Evolutionary conservation across 2,797 vertebrate genomes (phyloP), one percentile per base, ranked within the genome.

Genomic region (Leptodactylus fallax): DNA sequence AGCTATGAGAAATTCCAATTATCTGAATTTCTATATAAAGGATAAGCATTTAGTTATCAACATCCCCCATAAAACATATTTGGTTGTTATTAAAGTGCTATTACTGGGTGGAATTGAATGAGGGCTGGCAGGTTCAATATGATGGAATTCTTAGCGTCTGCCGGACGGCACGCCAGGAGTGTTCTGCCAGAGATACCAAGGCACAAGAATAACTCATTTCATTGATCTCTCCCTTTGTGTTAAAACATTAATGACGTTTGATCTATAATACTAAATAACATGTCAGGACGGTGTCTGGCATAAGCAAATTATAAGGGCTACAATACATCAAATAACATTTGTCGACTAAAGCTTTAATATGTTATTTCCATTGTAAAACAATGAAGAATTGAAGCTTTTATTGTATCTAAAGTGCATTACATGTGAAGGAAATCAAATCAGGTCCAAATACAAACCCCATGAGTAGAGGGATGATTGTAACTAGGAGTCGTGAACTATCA

Each of bases 11-110:
- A 93, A 93, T 95, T 93, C 93, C 93, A 94, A 92, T 94, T 95
- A 95, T 93, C 92, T 92, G 88, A 92, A 92, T 94, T 93, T 92
- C 91, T 94, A 87, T 93, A 91, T 91, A 88, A 9, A 13, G 85
- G 90, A 94, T 94, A 94, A 95, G 90, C 92, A 90, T 93, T 94
- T 94, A 94, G 90, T 94, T 95, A 94, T 93, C 93, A 95, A 92
- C 92, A 93, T 88, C 88, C 88, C 90, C 92, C 90, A 92, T 90
- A 91, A 94, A 93, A 91, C 83, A 87, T 88, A 94, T 93, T 92
- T 3, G 0, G 90, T 91, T 92, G 91, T 92, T 94, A 94, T 94
- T 94, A 93, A 91, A 90, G 91, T 47, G 72, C 91, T 90, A 85
- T 92, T 92, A 92, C 92, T 86, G 51, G 3, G 87, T 91, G 89